These are phyloP conservation scores for Cichlasoma orientale DNA, from an alignment of 2,797 vertebrate species.

Conservation along the genomic window DNA sequence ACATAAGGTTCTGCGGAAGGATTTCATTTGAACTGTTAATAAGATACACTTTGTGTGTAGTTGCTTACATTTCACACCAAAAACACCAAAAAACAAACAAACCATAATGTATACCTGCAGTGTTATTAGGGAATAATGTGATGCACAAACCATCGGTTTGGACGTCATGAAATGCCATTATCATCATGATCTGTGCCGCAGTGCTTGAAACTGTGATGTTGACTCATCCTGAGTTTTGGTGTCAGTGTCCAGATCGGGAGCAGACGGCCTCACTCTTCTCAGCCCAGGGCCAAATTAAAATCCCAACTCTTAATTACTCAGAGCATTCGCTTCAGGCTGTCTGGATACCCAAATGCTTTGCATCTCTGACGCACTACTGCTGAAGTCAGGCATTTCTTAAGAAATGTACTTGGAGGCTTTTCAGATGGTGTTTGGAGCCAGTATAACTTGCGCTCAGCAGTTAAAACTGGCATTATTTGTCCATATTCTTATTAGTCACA, in stretches of 20 bases:
- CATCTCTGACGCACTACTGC: constrained; percentile 48
- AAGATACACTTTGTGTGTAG: background rate
- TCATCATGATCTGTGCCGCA: background rate
- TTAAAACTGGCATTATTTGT: constrained; percentile 49
- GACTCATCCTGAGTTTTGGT: constrained; percentile 67
- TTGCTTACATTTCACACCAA: background rate
- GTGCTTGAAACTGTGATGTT: constrained; percentile 5
- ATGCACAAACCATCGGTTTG: background rate
- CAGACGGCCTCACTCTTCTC: constrained; percentile 46
- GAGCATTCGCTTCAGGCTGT: constrained; percentile 52
- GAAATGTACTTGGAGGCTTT: constrained; percentile 55
- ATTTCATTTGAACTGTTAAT: background rate
- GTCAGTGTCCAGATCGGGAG: constrained; percentile 51
- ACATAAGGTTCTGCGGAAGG: background rate
- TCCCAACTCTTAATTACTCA: constrained; percentile 62
- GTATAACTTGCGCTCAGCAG: constrained; percentile 33
- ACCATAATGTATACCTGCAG: background rate
- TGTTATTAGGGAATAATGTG: background rate
- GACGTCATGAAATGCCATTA: background rate
- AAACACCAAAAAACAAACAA: no score
- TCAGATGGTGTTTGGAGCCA: constrained; percentile 40
- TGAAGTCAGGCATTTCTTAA: constrained; percentile 46
- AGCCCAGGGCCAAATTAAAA: constrained; percentile 56
- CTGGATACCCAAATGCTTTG: constrained; percentile 47
- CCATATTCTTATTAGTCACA: constrained; percentile 28